These are phyloP conservation scores for Calidris pygmaea DNA, from an alignment of 2,113 vertebrate genomes.

Conservation along the genomic window DNA sequence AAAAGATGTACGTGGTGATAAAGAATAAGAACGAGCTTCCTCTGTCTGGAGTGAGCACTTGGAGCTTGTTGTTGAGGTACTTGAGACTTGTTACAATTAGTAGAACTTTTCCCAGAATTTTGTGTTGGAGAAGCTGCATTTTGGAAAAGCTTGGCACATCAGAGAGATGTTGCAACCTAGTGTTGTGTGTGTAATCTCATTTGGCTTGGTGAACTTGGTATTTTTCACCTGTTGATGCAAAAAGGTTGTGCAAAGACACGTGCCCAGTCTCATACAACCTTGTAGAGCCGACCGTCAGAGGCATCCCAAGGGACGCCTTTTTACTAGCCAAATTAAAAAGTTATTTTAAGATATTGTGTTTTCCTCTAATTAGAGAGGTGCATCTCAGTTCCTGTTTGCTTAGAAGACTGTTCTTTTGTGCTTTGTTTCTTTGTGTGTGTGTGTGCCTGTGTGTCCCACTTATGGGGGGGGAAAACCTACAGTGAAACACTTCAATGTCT, in stretches of 20 bases:
- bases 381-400: neutral
- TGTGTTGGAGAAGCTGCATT: neutral
- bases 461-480: neutral
- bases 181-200: neutral
- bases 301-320: neutral
- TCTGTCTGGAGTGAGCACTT: neutral
- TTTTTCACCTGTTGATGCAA: neutral
- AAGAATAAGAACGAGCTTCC: neutral
- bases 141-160: neutral
- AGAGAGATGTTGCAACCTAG: neutral
- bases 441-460: no score
- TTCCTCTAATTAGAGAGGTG: neutral
- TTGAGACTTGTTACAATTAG: neutral
- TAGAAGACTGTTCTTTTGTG: neutral
- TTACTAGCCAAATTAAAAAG: neutral
- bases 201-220: accelerated
- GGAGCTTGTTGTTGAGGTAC: neutral
- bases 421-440: neutral
- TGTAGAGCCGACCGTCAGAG: neutral
- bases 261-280: no score
- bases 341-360: neutral
- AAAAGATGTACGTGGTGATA: neutral
- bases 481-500: neutral
- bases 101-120: neutral
- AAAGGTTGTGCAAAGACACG: neutral